These are phyloP conservation scores for Indicator indicator DNA, from an alignment of 2,113 vertebrate species.

Conservation along the genomic window DNA sequence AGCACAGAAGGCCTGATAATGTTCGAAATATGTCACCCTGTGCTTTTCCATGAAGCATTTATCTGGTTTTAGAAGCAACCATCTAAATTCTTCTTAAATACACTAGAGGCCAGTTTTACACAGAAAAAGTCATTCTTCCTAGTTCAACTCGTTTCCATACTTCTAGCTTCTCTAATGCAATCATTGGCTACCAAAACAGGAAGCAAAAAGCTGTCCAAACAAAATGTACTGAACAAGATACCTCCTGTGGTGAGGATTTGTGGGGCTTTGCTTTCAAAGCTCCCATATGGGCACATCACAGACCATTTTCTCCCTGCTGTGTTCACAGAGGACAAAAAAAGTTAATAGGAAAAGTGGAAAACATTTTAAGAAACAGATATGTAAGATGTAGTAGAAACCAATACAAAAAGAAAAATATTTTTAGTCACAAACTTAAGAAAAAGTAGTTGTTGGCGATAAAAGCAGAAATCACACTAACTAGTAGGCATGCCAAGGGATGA, in stretches of 20 bases:
- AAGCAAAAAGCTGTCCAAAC: background rate
- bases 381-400: background rate
- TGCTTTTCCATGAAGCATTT: background rate
- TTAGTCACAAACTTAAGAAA: background rate
- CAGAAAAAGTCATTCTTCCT: background rate
- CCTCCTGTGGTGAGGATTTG: accelerated
- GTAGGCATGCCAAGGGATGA: background rate
- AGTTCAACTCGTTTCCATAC: background rate
- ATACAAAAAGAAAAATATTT: background rate
- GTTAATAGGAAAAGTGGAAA: background rate
- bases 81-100: background rate
- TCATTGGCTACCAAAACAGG: background rate
- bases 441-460: background rate
- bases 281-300: background rate
- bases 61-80: background rate
- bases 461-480: background rate
- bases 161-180: background rate
- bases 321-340: background rate
- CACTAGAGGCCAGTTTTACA: background rate
- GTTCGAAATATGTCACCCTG: background rate
- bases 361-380: background rate
- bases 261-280: accelerated
- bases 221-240: background rate
- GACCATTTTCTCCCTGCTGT: background rate
- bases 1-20: background rate